Base-by-base conservation (phyloP, 2,888 invertebrate genomes). In the Punctoribates punctum region DNA sequence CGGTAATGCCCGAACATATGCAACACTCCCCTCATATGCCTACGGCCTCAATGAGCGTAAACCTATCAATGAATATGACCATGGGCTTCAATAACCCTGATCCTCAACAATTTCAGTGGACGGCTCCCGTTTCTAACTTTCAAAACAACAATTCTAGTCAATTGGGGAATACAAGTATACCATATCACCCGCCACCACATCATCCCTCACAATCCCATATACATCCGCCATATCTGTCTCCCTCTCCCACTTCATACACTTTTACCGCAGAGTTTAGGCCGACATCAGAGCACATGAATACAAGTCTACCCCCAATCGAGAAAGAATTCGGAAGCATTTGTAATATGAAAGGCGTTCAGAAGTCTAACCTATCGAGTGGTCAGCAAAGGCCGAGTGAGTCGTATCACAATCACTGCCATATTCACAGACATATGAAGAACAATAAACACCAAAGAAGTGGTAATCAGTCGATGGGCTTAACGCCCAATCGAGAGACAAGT, bases 61-160 rank as follows among this genome's bases (percentile, higher is more conserved):
- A 96, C 83, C 94, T 96, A 0, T 93, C 92, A 81, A 96, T 96
- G 96, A 96, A 95, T 84, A 96, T 96, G 96, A 96, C 96, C 77
- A 95, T 96, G 91, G 94, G 94, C 77, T 85, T 86, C 48, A 72
- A 46, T 72, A 25, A 27, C 6, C 20, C 38, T n/a, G 17, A 27
- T 5, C n/a, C 23, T 4, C 60, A 54, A 25, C 73, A 73, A 25
- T 23, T 73, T 13, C 73, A 73, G 42, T 73, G 73, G 73, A 25
- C 57, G 2, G 73, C 60, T 15, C 73, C 73, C 4, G 60, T 38
- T 11, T 34, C 74, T 27, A 62, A 34, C 20, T 67, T 17, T 29
- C 73, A 51, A 23, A 15, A 29, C 11, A 13, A 20, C 11, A 57
- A 60, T 73, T 34, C 62, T 9, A 74, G 27, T 27, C 62, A 62